Percentiles rank a stretch among this genome's conserved stretches.
Conservation (phyloP, 2,888 invertebrate genomes). For the Furcula furcula region DNA sequence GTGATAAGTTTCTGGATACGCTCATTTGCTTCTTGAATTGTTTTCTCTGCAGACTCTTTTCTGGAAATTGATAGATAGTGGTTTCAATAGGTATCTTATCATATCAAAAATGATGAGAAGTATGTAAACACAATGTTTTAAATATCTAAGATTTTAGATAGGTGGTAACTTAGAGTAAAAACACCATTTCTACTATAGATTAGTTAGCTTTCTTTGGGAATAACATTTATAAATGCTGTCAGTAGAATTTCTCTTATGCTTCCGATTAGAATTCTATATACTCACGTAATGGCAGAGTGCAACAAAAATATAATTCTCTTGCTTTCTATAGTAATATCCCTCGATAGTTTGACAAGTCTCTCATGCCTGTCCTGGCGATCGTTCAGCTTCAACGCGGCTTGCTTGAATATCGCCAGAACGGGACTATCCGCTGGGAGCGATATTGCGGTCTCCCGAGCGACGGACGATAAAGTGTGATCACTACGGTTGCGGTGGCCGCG, state of each 20-base stretch:
- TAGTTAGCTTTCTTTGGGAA: too few species aligned
- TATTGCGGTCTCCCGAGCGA: slow-evolving; percentile 50
- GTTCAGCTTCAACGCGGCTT: slow-evolving; percentile 85
- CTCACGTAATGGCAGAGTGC: slow-evolving; percentile 85
- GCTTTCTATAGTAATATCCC: slow-evolving; percentile 94
- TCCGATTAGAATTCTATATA: too few species aligned
- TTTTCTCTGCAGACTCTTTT: slow-evolving; percentile 52
- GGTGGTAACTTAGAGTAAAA: too few species aligned
- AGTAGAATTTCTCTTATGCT: too few species aligned
- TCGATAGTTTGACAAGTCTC: slow-evolving; percentile 88
- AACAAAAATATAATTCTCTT: slow-evolving; percentile 93
- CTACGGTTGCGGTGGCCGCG: slow-evolving; percentile 45
- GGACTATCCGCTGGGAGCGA: slow-evolving; percentile 65
- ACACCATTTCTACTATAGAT: too few species aligned
- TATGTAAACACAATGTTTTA: too few species aligned
- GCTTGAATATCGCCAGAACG: slow-evolving; percentile 83
- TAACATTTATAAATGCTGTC: too few species aligned
- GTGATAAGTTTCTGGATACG: slow-evolving; percentile 84
- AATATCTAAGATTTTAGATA: too few species aligned
- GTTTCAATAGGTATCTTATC: too few species aligned
- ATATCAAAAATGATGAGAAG: too few species aligned
- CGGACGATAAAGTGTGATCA: slow-evolving; percentile 50
- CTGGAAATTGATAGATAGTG: too few species aligned
- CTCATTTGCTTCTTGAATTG: slow-evolving; percentile 78
- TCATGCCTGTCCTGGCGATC: slow-evolving; percentile 92